These are phyloP conservation scores for Monochamus saltuarius DNA, from an alignment of 1,140 invertebrate genomes.

Conservation along the genomic window DNA sequence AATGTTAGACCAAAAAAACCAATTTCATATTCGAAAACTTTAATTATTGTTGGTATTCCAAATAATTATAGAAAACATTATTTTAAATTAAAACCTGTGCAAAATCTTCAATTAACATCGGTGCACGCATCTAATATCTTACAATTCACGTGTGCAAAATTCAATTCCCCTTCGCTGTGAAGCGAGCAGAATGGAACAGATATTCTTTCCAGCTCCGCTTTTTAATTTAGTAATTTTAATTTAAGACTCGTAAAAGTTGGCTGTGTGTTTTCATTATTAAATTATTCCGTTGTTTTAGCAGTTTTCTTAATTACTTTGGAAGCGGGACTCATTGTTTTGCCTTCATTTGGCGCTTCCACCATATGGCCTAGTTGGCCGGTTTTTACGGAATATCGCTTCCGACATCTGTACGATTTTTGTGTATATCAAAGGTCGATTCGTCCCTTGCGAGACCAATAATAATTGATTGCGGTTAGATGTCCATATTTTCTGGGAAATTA, in stretches of 20 bases:
- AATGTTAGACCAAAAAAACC: no score
- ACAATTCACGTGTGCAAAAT: slow-evolving; percentile 27
- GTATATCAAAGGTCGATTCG: no score
- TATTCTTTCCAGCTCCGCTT: slow-evolving; percentile 15
- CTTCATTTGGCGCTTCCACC: slow-evolving; percentile 9
- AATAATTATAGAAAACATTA: no score
- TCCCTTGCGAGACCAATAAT: background rate
- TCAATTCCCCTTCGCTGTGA: slow-evolving; percentile 16
- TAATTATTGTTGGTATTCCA: no score
- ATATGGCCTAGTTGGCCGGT: slow-evolving; percentile 18
- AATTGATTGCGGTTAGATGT: background rate
- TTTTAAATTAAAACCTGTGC: slow-evolving; percentile 13
- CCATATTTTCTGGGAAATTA: background rate
- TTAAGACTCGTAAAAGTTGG: slow-evolving; percentile 27
- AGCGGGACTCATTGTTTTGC: slow-evolving; percentile 22
- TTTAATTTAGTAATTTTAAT: slow-evolving; percentile 30
- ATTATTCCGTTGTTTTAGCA: slow-evolving; percentile 29
- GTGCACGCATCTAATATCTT: slow-evolving; percentile 19
- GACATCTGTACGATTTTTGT: background rate
- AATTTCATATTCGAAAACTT: no score
- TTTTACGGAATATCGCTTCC: slow-evolving; percentile 22
- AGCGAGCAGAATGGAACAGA: slow-evolving; percentile 5
- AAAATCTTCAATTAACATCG: slow-evolving; percentile 8
- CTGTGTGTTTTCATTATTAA: slow-evolving; percentile 26
- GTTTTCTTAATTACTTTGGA: slow-evolving; percentile 27